These are phyloP conservation scores for Saimiri boliviensis DNA, from an alignment of 2,113 vertebrate genomes.

Conservation along the genomic window DNA sequence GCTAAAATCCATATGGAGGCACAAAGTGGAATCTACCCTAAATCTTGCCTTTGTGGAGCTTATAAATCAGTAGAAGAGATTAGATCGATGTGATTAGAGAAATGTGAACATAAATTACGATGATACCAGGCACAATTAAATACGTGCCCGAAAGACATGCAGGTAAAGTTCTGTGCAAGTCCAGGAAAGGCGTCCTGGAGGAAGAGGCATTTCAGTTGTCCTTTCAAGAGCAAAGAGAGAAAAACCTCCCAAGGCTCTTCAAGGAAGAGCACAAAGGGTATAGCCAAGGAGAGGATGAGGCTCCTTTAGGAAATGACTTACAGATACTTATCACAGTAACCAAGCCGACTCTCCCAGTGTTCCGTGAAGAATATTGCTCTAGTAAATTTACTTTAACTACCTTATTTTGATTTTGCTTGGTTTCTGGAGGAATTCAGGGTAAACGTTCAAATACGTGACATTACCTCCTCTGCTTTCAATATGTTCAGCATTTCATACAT, in stretches of 20 bases:
- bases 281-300: not conserved
- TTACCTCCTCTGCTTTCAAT: not conserved
- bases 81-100: not conserved
- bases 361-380: not conserved
- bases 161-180: not conserved
- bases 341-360: not conserved
- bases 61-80: not conserved
- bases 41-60: not conserved
- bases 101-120: not conserved
- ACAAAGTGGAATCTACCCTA: not conserved
- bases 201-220: not conserved
- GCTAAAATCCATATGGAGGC: not conserved
- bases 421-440: not conserved
- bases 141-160: not conserved
- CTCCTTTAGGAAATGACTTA: not conserved
- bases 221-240: not conserved
- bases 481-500: not conserved
- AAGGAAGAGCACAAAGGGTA: not conserved
- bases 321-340: not conserved
- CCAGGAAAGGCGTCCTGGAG: not conserved
- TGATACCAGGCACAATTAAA: not conserved
- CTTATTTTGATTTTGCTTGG: not conserved
- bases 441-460: not conserved
- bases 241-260: not conserved
- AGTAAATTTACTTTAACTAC: not conserved